Evolutionary conservation across 2,797 vertebrate genomes (phyloP).

Genomic region (Champsocephalus gunnari): DNA sequence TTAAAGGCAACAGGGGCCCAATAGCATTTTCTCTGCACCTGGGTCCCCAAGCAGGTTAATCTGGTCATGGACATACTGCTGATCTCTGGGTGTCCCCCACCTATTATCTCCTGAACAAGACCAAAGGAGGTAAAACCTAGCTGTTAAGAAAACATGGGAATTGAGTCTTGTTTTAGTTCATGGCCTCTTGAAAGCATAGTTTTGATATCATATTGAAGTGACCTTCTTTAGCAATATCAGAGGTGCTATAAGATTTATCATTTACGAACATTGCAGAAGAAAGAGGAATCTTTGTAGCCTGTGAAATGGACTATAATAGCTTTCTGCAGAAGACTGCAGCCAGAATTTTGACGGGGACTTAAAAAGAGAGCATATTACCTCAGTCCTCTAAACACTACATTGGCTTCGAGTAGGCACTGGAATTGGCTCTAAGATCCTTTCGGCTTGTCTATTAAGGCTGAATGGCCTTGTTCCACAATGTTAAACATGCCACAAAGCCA

Average conservation of each 20-base stretch:
- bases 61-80: neutral
- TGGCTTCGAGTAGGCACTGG: neutral
- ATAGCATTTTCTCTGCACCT: neutral
- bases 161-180: neutral
- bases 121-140: neutral
- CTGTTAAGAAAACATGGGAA: neutral
- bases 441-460: slow-evolving; percentile 12
- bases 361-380: slow-evolving; percentile 12
- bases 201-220: neutral
- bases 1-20: neutral
- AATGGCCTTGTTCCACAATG: slow-evolving; percentile 14
- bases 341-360: slow-evolving; percentile 1
- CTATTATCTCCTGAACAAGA: neutral
- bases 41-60: neutral
- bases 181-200: neutral
- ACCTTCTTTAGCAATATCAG: neutral
- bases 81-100: neutral
- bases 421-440: slow-evolving; percentile 8
- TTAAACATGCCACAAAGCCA: slow-evolving; percentile 8
- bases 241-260: neutral
- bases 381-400: slow-evolving; percentile 4
- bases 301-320: neutral
- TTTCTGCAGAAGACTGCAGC: neutral
- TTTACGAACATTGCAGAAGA: slow-evolving; percentile 1
- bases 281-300: slow-evolving; percentile 5